Percentiles rank a stretch among this genome's conserved stretches.
Conservation (phyloP, 2,113 vertebrate genomes). For the Hepsetus odoe region DNA sequence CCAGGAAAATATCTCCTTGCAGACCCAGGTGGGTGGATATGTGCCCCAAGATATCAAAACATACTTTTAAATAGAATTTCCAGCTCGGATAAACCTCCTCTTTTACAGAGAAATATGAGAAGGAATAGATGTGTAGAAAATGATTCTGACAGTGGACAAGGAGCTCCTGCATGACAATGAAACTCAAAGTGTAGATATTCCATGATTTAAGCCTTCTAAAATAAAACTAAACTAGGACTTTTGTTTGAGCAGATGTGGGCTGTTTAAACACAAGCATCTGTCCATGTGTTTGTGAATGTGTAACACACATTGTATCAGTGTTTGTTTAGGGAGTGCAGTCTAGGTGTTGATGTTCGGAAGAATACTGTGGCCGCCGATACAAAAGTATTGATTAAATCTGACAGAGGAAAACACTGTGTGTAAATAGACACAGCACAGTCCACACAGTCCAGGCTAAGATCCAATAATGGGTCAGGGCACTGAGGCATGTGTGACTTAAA, state of each 20-base stretch:
- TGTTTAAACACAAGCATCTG: neutral
- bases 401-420: conserved; percentile 4
- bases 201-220: too few relatives aligned
- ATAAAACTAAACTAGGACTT: too few relatives aligned
- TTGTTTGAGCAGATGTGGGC: too few relatives aligned
- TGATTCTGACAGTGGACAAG: neutral
- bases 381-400: conserved; percentile 32
- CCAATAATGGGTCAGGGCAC: conserved; percentile 16
- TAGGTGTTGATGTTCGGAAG: conserved; percentile 7
- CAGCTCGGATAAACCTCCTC: neutral
- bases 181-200: too few relatives aligned
- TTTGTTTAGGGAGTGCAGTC: conserved; percentile 4
- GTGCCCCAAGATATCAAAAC: neutral
- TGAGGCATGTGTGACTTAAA: neutral
- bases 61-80: neutral
- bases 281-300: neutral
- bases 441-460: conserved; percentile 8
- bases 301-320: conserved; percentile 4
- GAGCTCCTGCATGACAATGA: too few relatives aligned
- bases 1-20: neutral
- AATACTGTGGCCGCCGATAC: conserved; percentile 14
- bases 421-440: conserved; percentile 15
- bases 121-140: neutral
- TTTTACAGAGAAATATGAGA: neutral
- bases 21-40: neutral